Evolutionary conservation across 2,797 vertebrate species (phyloP).

Genomic region (Lates japonicus): DNA sequence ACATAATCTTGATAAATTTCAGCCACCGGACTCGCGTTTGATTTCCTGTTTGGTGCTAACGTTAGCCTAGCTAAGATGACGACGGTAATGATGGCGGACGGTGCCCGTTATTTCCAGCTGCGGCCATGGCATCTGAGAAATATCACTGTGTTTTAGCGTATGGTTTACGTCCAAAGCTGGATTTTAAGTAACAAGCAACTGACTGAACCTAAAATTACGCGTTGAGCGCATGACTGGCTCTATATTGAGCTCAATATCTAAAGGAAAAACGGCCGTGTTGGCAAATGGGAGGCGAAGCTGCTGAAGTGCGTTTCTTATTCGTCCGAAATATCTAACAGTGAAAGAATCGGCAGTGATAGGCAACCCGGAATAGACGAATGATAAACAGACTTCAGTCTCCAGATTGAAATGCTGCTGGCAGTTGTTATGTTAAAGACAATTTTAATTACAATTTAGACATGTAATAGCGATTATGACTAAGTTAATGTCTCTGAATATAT

Average conservation of each 20-base stretch:
- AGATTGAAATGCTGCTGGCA: background rate
- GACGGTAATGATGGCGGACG: conserved; percentile 69
- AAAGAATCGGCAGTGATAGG: background rate
- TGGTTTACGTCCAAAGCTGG: accelerated
- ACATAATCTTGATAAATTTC: background rate
- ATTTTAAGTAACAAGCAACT: accelerated
- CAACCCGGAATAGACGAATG: conserved; percentile 6
- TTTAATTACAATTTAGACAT: accelerated
- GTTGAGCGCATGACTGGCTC: accelerated
- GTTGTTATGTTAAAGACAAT: background rate
- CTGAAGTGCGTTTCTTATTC: conserved; percentile 66
- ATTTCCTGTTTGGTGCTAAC: conserved; percentile 52
- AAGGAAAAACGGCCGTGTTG: conserved; percentile 57
- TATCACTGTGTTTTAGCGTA: background rate
- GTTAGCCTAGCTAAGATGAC: conserved; percentile 76
- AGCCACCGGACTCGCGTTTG: background rate
- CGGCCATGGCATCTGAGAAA: conserved; percentile 23
- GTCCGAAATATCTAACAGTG: accelerated
- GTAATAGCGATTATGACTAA: accelerated
- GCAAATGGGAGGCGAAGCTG: conserved; percentile 52
- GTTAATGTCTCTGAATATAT: accelerated
- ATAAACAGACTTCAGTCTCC: conserved; percentile 25
- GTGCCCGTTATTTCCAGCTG: conserved; percentile 73
- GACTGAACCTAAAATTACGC: accelerated
- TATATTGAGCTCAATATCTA: background rate